Percentiles rank a stretch among this genome's conserved stretches.
These are phyloP conservation scores for Pelobates cultripes DNA, from an alignment of 2,797 vertebrate species.

Conservation along the genomic window DNA sequence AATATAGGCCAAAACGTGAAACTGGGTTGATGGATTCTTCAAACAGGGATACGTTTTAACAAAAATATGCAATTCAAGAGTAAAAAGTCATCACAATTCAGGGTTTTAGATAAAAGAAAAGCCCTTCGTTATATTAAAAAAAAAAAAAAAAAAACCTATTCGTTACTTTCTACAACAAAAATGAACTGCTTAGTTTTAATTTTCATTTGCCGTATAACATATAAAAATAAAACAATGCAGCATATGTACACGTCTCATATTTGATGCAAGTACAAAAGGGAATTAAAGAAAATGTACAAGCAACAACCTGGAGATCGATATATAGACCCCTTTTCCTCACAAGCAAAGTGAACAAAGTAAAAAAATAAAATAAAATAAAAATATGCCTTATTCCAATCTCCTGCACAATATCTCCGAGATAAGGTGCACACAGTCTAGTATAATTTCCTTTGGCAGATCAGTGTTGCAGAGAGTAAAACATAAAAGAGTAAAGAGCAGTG, in stretches of 20 bases:
- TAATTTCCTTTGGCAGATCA: slow-evolving; percentile 53
- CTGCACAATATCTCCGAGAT: slow-evolving; percentile 23
- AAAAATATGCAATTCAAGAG: too few relatives aligned
- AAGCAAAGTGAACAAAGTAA: slow-evolving; percentile 32
- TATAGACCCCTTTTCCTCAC: slow-evolving; percentile 31
- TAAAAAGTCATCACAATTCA: too few relatives aligned
- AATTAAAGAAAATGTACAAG: slow-evolving; percentile 7
- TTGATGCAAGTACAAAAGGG: slow-evolving; percentile 19
- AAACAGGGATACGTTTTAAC: too few relatives aligned
- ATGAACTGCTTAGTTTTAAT: too few relatives aligned
- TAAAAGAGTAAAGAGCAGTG: slow-evolving; percentile 59
- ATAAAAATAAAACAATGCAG: too few relatives aligned
- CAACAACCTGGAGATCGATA: slow-evolving; percentile 32
- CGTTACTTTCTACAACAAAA: too few relatives aligned
- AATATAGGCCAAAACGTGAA: too few relatives aligned
- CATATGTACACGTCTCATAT: not conserved
- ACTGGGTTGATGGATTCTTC: too few relatives aligned
- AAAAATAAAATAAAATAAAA: not conserved
- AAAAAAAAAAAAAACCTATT: too few relatives aligned
- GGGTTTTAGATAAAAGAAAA: too few relatives aligned
- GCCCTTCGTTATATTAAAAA: too few relatives aligned
- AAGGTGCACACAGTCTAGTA: slow-evolving; percentile 33
- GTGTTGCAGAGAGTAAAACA: slow-evolving; percentile 46
- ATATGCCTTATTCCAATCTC: slow-evolving; percentile 40
- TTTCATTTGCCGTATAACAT: too few relatives aligned